Percentiles rank a stretch among this genome's conserved stretches.
phyloP scores from a whole-genome alignment of 2,888 invertebrate genomes.

The Lucinisca nassula region DNA sequence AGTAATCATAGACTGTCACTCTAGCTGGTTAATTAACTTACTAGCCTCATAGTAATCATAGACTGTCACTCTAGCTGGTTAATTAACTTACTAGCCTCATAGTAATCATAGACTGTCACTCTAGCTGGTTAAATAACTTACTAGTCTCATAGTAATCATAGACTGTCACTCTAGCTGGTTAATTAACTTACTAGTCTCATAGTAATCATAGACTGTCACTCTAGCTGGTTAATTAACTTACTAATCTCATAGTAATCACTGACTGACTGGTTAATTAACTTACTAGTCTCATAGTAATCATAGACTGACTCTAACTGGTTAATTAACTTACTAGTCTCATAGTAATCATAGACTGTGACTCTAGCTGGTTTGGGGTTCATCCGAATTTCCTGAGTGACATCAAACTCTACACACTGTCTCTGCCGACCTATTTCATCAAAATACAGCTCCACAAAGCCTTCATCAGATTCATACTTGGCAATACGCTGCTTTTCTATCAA shows the following conservation, averaged over 20 bases:
- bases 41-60: slow-evolving; percentile 97
- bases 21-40: slow-evolving; percentile 94
- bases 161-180: too few relatives aligned
- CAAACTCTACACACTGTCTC: slow-evolving; percentile 83
- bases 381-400: slow-evolving; percentile 90
- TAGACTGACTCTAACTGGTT: too few relatives aligned
- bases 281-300: too few relatives aligned
- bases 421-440: slow-evolving; percentile 82
- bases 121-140: slow-evolving; percentile 95
- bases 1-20: slow-evolving; percentile 96
- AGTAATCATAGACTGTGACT: slow-evolving; percentile 96
- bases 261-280: too few relatives aligned
- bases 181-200: slow-evolving; percentile 96
- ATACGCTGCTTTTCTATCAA: slow-evolving; percentile 57
- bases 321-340: slow-evolving; percentile 95
- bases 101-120: slow-evolving; percentile 96
- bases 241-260: too few relatives aligned
- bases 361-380: slow-evolving; percentile 95
- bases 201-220: slow-evolving; percentile 96
- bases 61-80: slow-evolving; percentile 94
- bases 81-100: slow-evolving; percentile 96
- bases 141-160: too few relatives aligned
- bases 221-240: slow-evolving; percentile 95
- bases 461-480: slow-evolving; percentile 82
- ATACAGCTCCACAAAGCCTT: slow-evolving; percentile 83